Evolutionary conservation across 1,140 invertebrate genomes (phyloP).

Genomic region (silkworm (Bombyx mori)): DNA sequence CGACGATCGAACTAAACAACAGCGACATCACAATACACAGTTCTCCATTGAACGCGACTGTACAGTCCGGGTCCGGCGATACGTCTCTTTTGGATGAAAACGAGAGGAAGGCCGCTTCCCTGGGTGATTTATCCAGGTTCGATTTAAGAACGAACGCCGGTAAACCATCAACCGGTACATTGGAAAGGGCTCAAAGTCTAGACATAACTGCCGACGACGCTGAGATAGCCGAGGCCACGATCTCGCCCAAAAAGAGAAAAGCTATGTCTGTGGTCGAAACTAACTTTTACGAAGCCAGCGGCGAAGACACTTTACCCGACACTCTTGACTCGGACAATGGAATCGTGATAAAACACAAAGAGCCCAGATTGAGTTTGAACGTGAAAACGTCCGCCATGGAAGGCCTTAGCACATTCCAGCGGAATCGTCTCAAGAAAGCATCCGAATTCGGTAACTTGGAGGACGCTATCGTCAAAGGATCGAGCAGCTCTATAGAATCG

Average conservation of each 20-base stretch:
- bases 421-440: constrained; percentile 78
- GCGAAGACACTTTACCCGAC: constrained; percentile 50
- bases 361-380: constrained; percentile 74
- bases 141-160: constrained; percentile 72
- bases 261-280: constrained; percentile 71
- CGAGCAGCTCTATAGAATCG: constrained; percentile 59
- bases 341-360: constrained; percentile 70
- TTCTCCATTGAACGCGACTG: constrained; percentile 72
- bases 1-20: constrained; percentile 78
- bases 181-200: constrained; percentile 86
- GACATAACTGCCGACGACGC: constrained; percentile 79
- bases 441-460: constrained; percentile 84
- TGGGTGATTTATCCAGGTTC: constrained; percentile 84
- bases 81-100: constrained; percentile 74
- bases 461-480: constrained; percentile 76
- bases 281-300: constrained; percentile 57
- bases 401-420: constrained; percentile 77
- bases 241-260: constrained; percentile 79
- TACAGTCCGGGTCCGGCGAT: constrained; percentile 52
- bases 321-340: constrained; percentile 52
- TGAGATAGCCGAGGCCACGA: constrained; percentile 68
- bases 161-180: constrained; percentile 67
- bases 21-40: constrained; percentile 83
- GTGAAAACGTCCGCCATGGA: constrained; percentile 74
- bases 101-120: constrained; percentile 83